Evolutionary conservation across 2,797 vertebrate genomes (phyloP).

Genomic region (Pelobates cultripes): DNA sequence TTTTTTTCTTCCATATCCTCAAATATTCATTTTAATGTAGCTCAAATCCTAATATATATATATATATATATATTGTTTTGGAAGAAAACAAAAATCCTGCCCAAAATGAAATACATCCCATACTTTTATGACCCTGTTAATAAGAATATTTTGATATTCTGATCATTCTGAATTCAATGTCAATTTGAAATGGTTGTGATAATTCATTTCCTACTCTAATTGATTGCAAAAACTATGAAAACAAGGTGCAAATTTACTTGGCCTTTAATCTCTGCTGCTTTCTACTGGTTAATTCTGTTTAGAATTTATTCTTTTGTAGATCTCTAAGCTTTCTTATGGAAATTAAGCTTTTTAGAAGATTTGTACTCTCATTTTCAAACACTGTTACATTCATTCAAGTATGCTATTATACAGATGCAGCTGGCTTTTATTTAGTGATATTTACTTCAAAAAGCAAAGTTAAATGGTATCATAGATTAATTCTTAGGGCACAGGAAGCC

Average conservation of each 20-base stretch:
- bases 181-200: slow-evolving; percentile 1
- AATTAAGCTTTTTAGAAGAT: slow-evolving; percentile 92
- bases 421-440: slow-evolving; percentile 95
- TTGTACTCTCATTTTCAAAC: slow-evolving; percentile 86
- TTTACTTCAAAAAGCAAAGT: slow-evolving; percentile 91
- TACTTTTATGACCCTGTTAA: too few relatives aligned
- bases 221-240: slow-evolving; percentile 72
- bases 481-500: slow-evolving; percentile 81
- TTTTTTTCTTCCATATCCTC: too few relatives aligned
- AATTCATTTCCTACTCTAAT: slow-evolving; percentile 37
- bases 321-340: slow-evolving; percentile 98
- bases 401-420: slow-evolving; percentile 90
- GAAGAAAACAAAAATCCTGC: too few relatives aligned
- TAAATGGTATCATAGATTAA: slow-evolving; percentile 94
- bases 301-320: slow-evolving; percentile 94
- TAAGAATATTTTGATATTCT: too few relatives aligned
- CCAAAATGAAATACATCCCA: too few relatives aligned
- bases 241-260: slow-evolving; percentile 87
- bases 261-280: slow-evolving; percentile 91
- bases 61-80: too few relatives aligned
- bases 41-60: too few relatives aligned
- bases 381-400: slow-evolving; percentile 93
- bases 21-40: too few relatives aligned
- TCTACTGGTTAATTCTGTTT: slow-evolving; percentile 86
- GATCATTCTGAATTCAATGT: slow-evolving; percentile 16